Evolutionary conservation across 2,888 invertebrate genomes (phyloP), one percentile per base, ranked within the genome.

Genomic region (Nematopogon swammerdamellus): DNA sequence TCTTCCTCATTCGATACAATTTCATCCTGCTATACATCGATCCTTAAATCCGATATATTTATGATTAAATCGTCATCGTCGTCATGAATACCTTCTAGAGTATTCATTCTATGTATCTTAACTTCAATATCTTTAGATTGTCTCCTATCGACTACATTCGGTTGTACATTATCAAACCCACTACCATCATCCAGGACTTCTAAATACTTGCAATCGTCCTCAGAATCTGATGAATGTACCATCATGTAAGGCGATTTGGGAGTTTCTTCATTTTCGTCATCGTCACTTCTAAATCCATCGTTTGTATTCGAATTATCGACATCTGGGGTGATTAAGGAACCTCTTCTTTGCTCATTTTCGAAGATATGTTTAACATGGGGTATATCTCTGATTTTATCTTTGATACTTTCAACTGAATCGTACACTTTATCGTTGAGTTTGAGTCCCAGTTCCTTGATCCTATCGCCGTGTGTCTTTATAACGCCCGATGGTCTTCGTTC

Each of bases 111-210:
- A 2, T 59, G 59, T 19, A 54, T 59, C n/a, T 57, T 51, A 46
- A 44, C n/a, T 19, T 50, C 30, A 43, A 53, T 44, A 36, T 25
- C 25, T 25, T 36, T 36, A 14, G 36, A 36, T 3, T 6, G 4
- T 14, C 36, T 36, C 11, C 11, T 47, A 11, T 47, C 47, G 20
- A 47, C 17, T 11, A 18, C 17, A 30, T 18, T 36, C 29, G 29
- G 5, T 29, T 47, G 29, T 45, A 55, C 19, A 4, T 56, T 45
- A 16, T 59, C 53, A 44, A 73, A 70, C 29, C 65, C 73, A 25
- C 66, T 68, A 1, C 70, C 80, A 58, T 80, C 79, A 51, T 80
- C 80, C 3, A 79, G 42, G 0, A 80, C 65, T 59, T 80, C 80
- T 45, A 80, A 57, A 59, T 79, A 79, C 50, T 64, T 70, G 30